Evolutionary conservation across 2,113 vertebrate genomes (phyloP).

Genomic region (Telmatochromis brachygnathus): DNA sequence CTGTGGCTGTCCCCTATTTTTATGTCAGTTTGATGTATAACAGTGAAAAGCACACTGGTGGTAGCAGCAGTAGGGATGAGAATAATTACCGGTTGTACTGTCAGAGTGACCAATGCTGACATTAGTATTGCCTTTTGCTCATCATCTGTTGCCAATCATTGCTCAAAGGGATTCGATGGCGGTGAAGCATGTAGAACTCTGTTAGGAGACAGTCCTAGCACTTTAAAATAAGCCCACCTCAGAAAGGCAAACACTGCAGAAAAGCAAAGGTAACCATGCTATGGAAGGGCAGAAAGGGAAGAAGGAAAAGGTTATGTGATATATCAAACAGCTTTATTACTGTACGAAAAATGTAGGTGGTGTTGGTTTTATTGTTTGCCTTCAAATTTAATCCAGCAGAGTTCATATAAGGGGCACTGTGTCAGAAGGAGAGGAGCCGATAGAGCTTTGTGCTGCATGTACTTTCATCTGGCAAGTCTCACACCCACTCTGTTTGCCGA

Average conservation of each 20-base stretch:
- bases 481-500: slow-evolving; percentile 60
- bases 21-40: slow-evolving; percentile 38
- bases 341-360: background rate
- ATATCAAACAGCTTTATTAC: slow-evolving; percentile 43
- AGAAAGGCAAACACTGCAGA: background rate
- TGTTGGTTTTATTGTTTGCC: slow-evolving; percentile 8
- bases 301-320: slow-evolving; percentile 54
- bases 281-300: background rate
- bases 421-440: slow-evolving; percentile 55
- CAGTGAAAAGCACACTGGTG: slow-evolving; percentile 7
- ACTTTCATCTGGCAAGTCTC: slow-evolving; percentile 65
- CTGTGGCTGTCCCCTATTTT: slow-evolving; percentile 21
- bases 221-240: slow-evolving; percentile 20
- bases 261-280: slow-evolving; percentile 12
- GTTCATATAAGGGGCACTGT: slow-evolving; percentile 67
- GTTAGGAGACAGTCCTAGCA: background rate
- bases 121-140: slow-evolving; percentile 35
- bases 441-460: slow-evolving; percentile 47
- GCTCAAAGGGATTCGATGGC: background rate
- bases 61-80: background rate
- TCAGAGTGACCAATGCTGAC: slow-evolving; percentile 47
- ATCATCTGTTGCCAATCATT: background rate
- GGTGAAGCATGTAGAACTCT: background rate
- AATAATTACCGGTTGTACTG: slow-evolving; percentile 39
- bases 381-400: slow-evolving; percentile 39